Evolutionary conservation across 2,888 invertebrate genomes (phyloP), one percentile per base, ranked within the genome.

Genomic region (Ophion obscuratus): DNA sequence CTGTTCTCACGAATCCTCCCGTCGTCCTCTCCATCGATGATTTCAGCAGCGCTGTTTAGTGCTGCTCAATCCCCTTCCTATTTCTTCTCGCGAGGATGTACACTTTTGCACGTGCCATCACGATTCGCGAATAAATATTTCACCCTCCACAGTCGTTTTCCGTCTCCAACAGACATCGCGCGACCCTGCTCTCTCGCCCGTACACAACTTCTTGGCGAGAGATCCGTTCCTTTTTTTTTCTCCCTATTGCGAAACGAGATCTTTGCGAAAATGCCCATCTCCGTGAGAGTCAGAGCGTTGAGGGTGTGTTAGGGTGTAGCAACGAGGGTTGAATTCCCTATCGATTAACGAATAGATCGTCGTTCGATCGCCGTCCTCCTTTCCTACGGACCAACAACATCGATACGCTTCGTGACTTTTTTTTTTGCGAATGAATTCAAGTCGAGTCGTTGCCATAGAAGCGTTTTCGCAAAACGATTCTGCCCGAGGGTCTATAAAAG

Each of bases 71-170:
- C 53, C 11, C 70, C 44, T 47, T 73, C 17, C 40, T 79, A 78
- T 81, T 74, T 36, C 47, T 78, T 47, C 66, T 31, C 36, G 62
- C 59, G 10, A 68, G 47, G 27, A 3, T 62, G 14, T 44, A 61
- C 66, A 40, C 70, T 75, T 70, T 40, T 71, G 40, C 74, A 74
- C 81, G 74, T 70, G 81, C 81, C 77, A 14, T 27, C 78, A 74
- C 78, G 78, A 75, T 75, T 81, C 57, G 36, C 62, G 81, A 81
- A 85, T 85, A 81, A 85, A 85, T 85, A 66, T 68, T 64, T 68
- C 75, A 59, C 68, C 40, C 74, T 36, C 66, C 77, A 14, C 57
- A 70, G 14, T 57, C 57, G 47, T 47, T 24, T 47, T 53, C 27
- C 2, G 0, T 24, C 70, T 53, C 27, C 2, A 0, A 47, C 14